Evolutionary conservation across 1,140 invertebrate species (phyloP).

Genomic region (Probaryconus sp.): DNA sequence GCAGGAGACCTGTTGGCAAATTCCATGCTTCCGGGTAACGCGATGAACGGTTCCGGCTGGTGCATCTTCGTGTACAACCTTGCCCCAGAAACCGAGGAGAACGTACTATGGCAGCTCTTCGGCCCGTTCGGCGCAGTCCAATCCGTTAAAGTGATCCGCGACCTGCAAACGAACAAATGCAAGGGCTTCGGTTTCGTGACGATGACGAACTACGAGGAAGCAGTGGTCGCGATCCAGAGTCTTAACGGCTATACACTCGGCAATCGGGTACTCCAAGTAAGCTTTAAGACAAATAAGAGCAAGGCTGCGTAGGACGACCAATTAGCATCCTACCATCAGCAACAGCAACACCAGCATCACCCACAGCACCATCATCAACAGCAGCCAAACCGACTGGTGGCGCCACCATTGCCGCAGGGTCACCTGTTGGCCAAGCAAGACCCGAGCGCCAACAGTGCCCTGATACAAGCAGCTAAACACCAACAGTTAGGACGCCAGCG

Average conservation of each 20-base stretch:
- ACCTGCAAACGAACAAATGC: constrained; percentile 99
- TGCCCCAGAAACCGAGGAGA: constrained; percentile 98
- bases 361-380: constrained; percentile 30
- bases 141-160: constrained; percentile 98
- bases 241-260: constrained; percentile 98
- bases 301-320: constrained; percentile 87
- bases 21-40: constrained; percentile 89
- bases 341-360: constrained; percentile 39
- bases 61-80: constrained; percentile 99
- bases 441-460: constrained; percentile 23
- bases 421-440: constrained; percentile 46
- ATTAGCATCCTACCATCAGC: constrained; percentile 44
- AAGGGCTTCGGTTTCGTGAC: constrained; percentile 99
- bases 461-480: constrained; percentile 42
- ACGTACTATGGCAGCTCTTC: constrained; percentile 98
- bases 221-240: constrained; percentile 97
- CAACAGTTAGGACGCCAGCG: constrained; percentile 51
- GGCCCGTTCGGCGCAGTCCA: constrained; percentile 99
- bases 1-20: constrained; percentile 94
- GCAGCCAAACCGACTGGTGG: constrained; percentile 35
- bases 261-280: constrained; percentile 98
- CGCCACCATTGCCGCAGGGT: constrained; percentile 33
- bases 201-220: constrained; percentile 99
- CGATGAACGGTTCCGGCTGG: constrained; percentile 93
- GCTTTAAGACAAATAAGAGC: constrained; percentile 97